phyloP scores from a whole-genome alignment of 2,888 invertebrate species.

The Orgyia antiqua region DNA sequence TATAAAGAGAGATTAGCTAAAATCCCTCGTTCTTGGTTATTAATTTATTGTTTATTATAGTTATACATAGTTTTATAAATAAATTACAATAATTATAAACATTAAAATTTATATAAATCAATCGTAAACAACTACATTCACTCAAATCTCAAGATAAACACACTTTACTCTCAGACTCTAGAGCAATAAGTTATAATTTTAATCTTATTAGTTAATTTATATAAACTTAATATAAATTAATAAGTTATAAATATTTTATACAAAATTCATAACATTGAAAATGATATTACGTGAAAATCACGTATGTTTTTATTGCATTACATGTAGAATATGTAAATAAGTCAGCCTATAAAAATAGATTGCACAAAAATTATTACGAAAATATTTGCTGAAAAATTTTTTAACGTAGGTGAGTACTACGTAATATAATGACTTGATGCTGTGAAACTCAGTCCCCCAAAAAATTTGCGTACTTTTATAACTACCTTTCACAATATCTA shows the following conservation, averaged over 20 bases:
- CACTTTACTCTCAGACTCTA: constrained; percentile 52
- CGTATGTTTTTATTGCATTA: constrained; percentile 34
- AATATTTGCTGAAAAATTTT: constrained; percentile 54
- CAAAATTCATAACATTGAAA: constrained; percentile 65
- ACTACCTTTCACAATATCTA: background rate
- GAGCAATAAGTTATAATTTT: constrained; percentile 55
- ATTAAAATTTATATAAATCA: constrained; percentile 53
- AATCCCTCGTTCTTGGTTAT: background rate
- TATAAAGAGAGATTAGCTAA: background rate
- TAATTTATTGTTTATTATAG: constrained; percentile 27
- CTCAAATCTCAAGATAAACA: constrained; percentile 62
- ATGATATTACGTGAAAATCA: constrained; percentile 56
- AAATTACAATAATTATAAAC: constrained; percentile 34
- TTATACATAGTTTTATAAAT: constrained; percentile 32
- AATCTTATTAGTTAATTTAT: constrained; percentile 59
- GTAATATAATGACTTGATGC: constrained; percentile 10
- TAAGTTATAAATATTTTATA: constrained; percentile 68
- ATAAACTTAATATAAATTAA: constrained; percentile 72
- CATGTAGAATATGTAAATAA: constrained; percentile 43
- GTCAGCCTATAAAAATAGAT: constrained; percentile 71
- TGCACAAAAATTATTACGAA: constrained; percentile 64
- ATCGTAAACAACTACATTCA: constrained; percentile 61
- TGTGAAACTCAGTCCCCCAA: constrained; percentile 19
- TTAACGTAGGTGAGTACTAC: constrained; percentile 20
- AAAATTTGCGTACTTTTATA: constrained; percentile 13